Percentiles rank a stretch among this genome's conserved stretches.
These are phyloP conservation scores for Aplocera efformata DNA, from an alignment of 2,888 invertebrate genomes.

Conservation along the genomic window DNA sequence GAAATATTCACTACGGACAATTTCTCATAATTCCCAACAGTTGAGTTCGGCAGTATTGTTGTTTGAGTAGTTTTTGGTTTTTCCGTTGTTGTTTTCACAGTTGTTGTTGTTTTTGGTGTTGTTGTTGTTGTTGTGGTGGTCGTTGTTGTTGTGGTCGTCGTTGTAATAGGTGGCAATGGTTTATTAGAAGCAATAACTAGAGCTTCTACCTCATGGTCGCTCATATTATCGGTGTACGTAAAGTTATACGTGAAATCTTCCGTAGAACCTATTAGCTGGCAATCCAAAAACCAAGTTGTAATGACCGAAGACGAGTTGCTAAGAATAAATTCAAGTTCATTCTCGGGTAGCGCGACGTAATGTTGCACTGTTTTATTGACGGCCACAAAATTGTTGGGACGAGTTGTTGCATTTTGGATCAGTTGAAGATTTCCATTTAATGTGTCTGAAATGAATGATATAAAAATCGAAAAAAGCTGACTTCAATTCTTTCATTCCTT, in stretches of 20 bases:
- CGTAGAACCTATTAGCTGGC: constrained; percentile 83
- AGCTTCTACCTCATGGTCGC: constrained; percentile 83
- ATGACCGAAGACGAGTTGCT: constrained; percentile 70
- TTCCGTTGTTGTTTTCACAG: constrained; percentile 42
- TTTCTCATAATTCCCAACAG: neutral
- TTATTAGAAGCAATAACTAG: constrained; percentile 86
- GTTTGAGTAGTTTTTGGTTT: constrained; percentile 31
- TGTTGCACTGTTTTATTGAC: constrained; percentile 81
- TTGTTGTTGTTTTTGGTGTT: constrained; percentile 51
- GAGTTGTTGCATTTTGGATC: constrained; percentile 81
- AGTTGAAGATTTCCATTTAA: constrained; percentile 85
- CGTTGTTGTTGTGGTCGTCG: constrained; percentile 65
- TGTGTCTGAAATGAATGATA: constrained; percentile 77
- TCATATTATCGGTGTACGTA: constrained; percentile 82
- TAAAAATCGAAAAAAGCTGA: no score
- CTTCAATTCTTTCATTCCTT: no score
- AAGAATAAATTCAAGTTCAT: constrained; percentile 82
- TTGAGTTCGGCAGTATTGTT: constrained; percentile 17
- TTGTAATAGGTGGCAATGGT: constrained; percentile 75
- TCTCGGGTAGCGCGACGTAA: constrained; percentile 77
- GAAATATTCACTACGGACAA: constrained; percentile 1
- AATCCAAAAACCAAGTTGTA: constrained; percentile 91
- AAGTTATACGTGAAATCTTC: constrained; percentile 81
- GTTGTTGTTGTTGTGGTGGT: constrained; percentile 65
- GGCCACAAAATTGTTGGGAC: constrained; percentile 82